These are phyloP conservation scores for Callospermophilus lateralis DNA, from an alignment of 2,113 vertebrate genomes.

Conservation along the genomic window DNA sequence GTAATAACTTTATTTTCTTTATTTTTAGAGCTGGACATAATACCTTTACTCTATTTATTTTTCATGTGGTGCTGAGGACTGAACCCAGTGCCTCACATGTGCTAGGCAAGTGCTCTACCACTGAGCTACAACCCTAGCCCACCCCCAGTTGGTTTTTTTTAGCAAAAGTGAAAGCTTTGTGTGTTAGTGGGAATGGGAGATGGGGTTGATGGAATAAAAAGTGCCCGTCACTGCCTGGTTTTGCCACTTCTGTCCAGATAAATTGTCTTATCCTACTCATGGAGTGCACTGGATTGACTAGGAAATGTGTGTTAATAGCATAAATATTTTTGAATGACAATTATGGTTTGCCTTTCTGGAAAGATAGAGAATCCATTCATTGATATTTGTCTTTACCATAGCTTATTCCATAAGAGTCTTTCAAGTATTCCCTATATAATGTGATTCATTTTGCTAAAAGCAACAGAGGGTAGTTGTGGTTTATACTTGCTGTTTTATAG, in stretches of 20 bases:
- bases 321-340: neutral
- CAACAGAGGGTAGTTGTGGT: neutral
- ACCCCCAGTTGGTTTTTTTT: neutral
- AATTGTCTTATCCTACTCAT: neutral
- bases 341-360: neutral
- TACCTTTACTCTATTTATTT: too few relatives aligned
- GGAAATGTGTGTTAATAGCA: neutral
- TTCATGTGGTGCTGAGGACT: too few relatives aligned
- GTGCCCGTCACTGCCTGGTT: neutral
- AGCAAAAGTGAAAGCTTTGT: conserved; percentile 12
- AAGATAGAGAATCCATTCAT: neutral
- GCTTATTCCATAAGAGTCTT: neutral
- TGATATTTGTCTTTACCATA: neutral
- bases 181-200: neutral
- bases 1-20: too few relatives aligned
- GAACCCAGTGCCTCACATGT: too few relatives aligned
- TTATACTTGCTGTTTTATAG: too few relatives aligned
- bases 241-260: neutral
- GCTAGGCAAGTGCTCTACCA: too few relatives aligned
- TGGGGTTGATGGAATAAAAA: neutral
- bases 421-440: neutral
- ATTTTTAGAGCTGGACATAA: too few relatives aligned
- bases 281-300: neutral
- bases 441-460: conserved; percentile 9
- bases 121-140: too few relatives aligned